Evolutionary conservation across 2,797 vertebrate species (phyloP).

Genomic region (Heliangelus exortis): DNA sequence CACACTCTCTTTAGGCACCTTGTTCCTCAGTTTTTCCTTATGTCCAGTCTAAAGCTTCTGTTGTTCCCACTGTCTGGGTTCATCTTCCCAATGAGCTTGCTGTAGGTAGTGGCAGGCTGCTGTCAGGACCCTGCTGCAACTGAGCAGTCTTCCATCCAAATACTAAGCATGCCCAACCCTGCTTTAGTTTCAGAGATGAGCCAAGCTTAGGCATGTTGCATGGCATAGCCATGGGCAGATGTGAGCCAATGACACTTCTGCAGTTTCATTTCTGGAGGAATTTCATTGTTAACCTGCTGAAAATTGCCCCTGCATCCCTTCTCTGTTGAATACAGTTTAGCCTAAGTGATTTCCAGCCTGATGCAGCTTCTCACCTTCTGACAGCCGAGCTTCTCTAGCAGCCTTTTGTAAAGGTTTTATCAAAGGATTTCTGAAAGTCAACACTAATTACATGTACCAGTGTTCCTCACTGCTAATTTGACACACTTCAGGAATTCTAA

Average conservation of each 20-base stretch:
- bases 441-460: background rate
- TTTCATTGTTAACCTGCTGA: background rate
- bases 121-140: background rate
- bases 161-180: background rate
- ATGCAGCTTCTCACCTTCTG: background rate
- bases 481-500: slow-evolving; percentile 52
- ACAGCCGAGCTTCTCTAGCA: slow-evolving; percentile 5
- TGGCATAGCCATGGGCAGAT: background rate
- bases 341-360: background rate
- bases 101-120: background rate
- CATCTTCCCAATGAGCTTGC: fast-evolving
- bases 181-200: background rate
- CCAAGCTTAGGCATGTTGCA: background rate
- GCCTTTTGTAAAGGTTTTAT: slow-evolving; percentile 46
- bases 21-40: background rate
- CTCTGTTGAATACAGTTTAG: background rate
- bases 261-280: background rate
- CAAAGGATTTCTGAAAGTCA: slow-evolving; percentile 61
- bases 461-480: slow-evolving; percentile 52
- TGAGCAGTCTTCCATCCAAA: background rate
- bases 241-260: background rate
- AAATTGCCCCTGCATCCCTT: background rate
- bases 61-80: background rate
- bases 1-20: background rate
- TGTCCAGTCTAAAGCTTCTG: background rate